Base-by-base conservation (phyloP, 2,797 vertebrate species). In the Valencia hispanica region DNA sequence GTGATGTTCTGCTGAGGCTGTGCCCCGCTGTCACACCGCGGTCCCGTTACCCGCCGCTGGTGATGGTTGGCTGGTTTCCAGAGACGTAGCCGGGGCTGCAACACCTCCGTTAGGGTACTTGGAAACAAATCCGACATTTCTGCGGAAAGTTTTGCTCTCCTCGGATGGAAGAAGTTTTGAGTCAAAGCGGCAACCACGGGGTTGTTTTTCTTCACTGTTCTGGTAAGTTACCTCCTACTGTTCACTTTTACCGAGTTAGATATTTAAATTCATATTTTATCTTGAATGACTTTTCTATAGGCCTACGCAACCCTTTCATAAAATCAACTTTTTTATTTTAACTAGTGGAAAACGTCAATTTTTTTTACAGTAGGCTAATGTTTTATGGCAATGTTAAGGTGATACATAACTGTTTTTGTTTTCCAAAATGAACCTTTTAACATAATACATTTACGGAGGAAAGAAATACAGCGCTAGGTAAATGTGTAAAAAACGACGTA, bases 111-210 rank as follows among this genome's bases (percentile, higher is more conserved):
- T 86, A n/a, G n/a, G n/a, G n/a, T n/a, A 78, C 68, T 70, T n/a
- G 74, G 84, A 89, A 79, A 83, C 74, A 22, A n/a, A 12, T 50
- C 70, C 70, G 68, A 82, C 34, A n/a, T 53, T 55, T 75, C 30
- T 74, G 76, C 79, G 86, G 83, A 88, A 90, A 90, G 63, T 89
- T 90, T 86, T 81, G 18, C 70, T 70, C 66, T 82, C 76, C n/a
- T 76, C 84, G 59, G 73, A 88, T 90, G 86, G 77, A 87, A 82
- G 82, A 84, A 69, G 82, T 66, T 83, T 25, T 70, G 76, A 87
- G 80, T 88, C 81, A 79, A 84, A 89, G 85, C 83, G 30, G 70
- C 5, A 25, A 47, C 70, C 25, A 51, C 74, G 30, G 77, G 30
- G 76, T n/a, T 78, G 73, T 71, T 50, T 84, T 83, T 66, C 69